phyloP scores from a whole-genome alignment of 1,140 invertebrate species.

The Ctenoplectra terminalis region DNA sequence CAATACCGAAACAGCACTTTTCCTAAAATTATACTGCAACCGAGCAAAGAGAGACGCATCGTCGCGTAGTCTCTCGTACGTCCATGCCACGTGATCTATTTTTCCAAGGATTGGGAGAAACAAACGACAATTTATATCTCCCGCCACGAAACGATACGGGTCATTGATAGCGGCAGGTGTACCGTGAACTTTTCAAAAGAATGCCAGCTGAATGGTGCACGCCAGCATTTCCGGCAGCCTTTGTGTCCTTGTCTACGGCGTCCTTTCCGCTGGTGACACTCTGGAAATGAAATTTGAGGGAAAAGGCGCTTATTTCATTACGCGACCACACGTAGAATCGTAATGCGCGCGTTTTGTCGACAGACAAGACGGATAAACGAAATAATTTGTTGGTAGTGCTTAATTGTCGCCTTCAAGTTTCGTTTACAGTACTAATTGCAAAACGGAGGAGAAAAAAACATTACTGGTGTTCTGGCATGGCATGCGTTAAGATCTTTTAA shows the following conservation, averaged over 20 bases:
- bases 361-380: neutral
- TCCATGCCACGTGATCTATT: neutral
- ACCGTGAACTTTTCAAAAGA: slow-evolving; percentile 53
- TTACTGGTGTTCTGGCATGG: too few relatives aligned
- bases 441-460: too few relatives aligned
- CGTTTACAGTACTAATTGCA: neutral
- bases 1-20: too few relatives aligned
- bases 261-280: slow-evolving; percentile 51
- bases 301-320: slow-evolving; percentile 70
- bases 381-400: neutral
- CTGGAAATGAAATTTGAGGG: slow-evolving; percentile 66
- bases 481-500: too few relatives aligned
- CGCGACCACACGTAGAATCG: slow-evolving; percentile 62
- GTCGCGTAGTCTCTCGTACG: too few relatives aligned
- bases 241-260: slow-evolving; percentile 21
- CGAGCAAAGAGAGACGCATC: neutral
- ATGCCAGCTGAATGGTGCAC: slow-evolving; percentile 16
- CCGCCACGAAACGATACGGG: slow-evolving; percentile 20
- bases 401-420: neutral
- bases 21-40: neutral
- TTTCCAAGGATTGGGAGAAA: neutral
- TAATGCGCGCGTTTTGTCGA: slow-evolving; percentile 55
- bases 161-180: slow-evolving; percentile 54
- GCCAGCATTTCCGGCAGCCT: slow-evolving; percentile 1
- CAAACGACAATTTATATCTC: slow-evolving; percentile 9